These are phyloP conservation scores for Salvelinus sp. DNA, from an alignment of 2,113 vertebrate genomes.

Conservation along the genomic window DNA sequence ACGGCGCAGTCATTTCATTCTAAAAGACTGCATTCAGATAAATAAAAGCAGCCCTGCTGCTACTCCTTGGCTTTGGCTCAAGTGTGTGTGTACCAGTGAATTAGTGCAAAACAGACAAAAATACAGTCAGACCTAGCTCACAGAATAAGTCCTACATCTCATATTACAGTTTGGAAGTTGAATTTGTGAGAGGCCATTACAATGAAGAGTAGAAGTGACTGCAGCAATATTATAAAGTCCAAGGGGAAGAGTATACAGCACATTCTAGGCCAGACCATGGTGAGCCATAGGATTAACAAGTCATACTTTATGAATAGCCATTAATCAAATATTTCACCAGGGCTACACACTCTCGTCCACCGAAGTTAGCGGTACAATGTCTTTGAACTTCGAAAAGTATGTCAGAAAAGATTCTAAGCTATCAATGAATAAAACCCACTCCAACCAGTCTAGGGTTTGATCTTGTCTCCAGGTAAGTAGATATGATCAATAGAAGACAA, in stretches of 20 bases:
- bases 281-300: too few relatives aligned
- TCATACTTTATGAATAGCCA: too few relatives aligned
- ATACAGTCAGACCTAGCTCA: neutral
- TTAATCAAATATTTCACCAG: too few relatives aligned
- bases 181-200: neutral
- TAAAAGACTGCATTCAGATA: neutral
- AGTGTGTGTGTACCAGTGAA: neutral
- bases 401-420: conserved; percentile 1
- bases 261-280: too few relatives aligned
- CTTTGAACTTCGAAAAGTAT: too few relatives aligned
- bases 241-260: neutral
- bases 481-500: conserved; percentile 30
- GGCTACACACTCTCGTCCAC: too few relatives aligned
- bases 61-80: neutral
- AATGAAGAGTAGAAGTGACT: neutral
- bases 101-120: too few relatives aligned
- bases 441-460: conserved; percentile 1
- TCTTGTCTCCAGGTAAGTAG: conserved; percentile 32
- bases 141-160: conserved; percentile 25
- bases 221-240: neutral
- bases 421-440: neutral
- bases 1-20: neutral
- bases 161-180: conserved; percentile 10
- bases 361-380: too few relatives aligned
- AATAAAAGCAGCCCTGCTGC: neutral